phyloP scores from a whole-genome alignment of 35 echinoderm and acorn worm genomes.

The Strongylocentrotus purpuratus region DNA sequence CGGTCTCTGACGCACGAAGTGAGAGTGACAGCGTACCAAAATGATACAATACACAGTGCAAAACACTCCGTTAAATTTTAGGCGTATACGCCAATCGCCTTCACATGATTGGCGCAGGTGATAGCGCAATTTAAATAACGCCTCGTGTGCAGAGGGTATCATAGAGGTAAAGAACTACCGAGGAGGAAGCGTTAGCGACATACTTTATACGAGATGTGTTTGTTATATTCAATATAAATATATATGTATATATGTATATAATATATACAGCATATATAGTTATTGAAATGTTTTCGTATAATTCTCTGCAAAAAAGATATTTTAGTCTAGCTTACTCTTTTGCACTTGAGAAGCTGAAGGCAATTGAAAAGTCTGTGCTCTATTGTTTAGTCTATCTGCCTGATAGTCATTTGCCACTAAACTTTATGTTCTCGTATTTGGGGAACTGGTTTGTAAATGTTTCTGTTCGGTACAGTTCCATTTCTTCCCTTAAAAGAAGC shows the following conservation, averaged over 20 bases:
- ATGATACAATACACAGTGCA: too few relatives aligned
- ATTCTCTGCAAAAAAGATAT: neutral
- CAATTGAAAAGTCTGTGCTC: neutral
- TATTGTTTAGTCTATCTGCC: neutral
- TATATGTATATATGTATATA: neutral
- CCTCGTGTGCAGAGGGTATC: too few relatives aligned
- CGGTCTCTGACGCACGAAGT: too few relatives aligned
- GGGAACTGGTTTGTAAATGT: constrained; percentile 32
- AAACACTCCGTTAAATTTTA: too few relatives aligned
- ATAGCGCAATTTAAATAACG: too few relatives aligned
- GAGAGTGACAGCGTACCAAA: too few relatives aligned
- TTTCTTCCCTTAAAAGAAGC: constrained; percentile 43
- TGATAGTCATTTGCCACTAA: neutral
- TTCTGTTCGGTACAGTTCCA: neutral
- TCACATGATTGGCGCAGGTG: too few relatives aligned
- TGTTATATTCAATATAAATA: neutral
- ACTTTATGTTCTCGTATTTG: constrained; percentile 40
- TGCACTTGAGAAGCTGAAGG: neutral
- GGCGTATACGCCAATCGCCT: too few relatives aligned
- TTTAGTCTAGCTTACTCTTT: neutral
- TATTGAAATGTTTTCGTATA: neutral
- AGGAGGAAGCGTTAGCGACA: neutral
- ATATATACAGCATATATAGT: neutral
- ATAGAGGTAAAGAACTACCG: neutral
- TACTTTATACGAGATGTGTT: neutral